Evolutionary conservation across 2,797 vertebrate species (phyloP), one percentile per base, ranked within the genome.

Genomic region (Enteromius fasciolatus): DNA sequence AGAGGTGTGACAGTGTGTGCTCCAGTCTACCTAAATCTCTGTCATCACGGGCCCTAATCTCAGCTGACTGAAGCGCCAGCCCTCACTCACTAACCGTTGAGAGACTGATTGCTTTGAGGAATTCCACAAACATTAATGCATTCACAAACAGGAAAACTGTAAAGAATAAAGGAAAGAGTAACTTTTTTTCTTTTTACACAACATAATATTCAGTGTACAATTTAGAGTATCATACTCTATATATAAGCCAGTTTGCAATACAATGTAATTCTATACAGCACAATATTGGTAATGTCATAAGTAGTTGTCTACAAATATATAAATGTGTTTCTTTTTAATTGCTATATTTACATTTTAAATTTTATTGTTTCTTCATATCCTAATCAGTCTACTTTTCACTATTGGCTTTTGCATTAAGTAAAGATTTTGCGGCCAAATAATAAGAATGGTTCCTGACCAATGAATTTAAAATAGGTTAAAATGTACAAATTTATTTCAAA

Each of bases 41-140:
- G 81, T 83, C 81, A 77, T 83, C 74, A 77, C 66, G 0, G 28
- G 64, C 54, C 72, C 81, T 83, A 83, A 77, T 83, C 81, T 83
- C 66, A 77, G 66, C 52, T 46, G 81, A 69, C 81, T 48, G 66
- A 81, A 31, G 61, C 2, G 3, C 61, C 48, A 66, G 72, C 61
- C 59, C 48, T 67, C 25, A 17, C 61, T 57, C 18, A 25, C 52
- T 57, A 70, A 77, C 81, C 0, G 28, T n/a, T 70, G 74, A 83
- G 20, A 83, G 81, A 83, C 41, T 77, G 74, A 83, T 70, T 83
- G 81, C 66, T 69, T 48, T 59, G 9, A 61, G 74, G 41, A 83
- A 77, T 77, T 77, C 69, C 44, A 69, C 39, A 36, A 76, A 76
- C 48, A 68, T 69, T 50, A 76, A 61, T 41, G 48, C 72, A 4